These are phyloP conservation scores for Panzeria rudis DNA, from an alignment of 2,888 invertebrate species.

Conservation along the genomic window DNA sequence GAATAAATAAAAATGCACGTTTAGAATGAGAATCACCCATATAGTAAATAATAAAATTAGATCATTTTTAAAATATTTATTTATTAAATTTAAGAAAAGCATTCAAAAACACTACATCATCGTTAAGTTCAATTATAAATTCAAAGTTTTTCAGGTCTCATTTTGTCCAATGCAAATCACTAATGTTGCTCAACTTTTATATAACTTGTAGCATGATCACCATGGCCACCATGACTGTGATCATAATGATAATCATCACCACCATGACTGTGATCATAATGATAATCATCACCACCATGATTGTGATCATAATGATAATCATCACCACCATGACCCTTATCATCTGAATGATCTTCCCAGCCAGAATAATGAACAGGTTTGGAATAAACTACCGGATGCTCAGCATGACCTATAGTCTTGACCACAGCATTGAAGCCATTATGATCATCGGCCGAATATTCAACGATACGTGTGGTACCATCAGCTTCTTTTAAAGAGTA, in stretches of 20 bases:
- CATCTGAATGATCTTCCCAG: slow-evolving; percentile 45
- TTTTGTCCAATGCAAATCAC: too few species aligned
- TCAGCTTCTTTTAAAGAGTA: slow-evolving; percentile 84
- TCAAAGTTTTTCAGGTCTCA: neutral
- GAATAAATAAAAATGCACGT: too few species aligned
- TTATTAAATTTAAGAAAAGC: neutral
- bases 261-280: slow-evolving; percentile 19
- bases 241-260: neutral
- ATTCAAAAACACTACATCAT: neutral
- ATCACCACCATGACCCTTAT: slow-evolving; percentile 71
- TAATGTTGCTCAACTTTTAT: slow-evolving; percentile 74
- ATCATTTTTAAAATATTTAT: neutral
- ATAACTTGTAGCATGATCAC: slow-evolving; percentile 78
- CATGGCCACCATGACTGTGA: slow-evolving; percentile 66
- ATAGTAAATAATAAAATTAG: too few species aligned
- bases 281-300: slow-evolving; percentile 64
- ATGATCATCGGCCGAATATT: slow-evolving; percentile 84
- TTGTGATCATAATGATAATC: neutral
- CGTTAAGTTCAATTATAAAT: neutral
- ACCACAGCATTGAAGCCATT: slow-evolving; percentile 84
- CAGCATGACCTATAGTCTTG: slow-evolving; percentile 83
- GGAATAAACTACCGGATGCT: slow-evolving; percentile 76
- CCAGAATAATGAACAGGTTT: slow-evolving; percentile 45
- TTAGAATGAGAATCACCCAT: too few species aligned
- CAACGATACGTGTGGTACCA: slow-evolving; percentile 84